A percentile compares a stretch with the other conserved stretches of the same genome.
phyloP scores from a whole-genome alignment of 2,113 vertebrate genomes.

The Thymallus thymallus region DNA sequence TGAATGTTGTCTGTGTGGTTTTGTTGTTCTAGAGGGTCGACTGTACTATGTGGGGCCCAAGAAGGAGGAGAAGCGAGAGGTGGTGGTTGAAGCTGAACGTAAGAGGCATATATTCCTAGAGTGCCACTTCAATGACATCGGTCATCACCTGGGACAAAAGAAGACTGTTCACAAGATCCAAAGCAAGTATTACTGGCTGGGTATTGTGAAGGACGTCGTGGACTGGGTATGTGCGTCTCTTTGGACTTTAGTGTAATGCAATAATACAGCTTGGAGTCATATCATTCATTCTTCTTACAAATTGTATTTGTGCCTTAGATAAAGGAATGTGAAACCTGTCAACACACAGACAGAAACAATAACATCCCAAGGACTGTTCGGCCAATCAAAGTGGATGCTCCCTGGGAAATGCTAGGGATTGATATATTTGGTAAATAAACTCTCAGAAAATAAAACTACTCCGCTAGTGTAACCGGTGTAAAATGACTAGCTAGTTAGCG shows the following conservation, averaged over 20 bases:
- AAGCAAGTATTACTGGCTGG: constrained; percentile 91
- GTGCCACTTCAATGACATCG: constrained; percentile 84
- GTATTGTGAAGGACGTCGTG: constrained; percentile 89
- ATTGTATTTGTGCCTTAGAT: constrained; percentile 72
- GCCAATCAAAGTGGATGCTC: constrained; percentile 80
- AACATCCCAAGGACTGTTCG: constrained; percentile 68
- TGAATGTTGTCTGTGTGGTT: not conserved
- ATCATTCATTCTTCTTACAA: not conserved
- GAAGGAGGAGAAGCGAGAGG: constrained; percentile 88
- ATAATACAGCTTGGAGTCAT: not conserved
- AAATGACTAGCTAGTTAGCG: too few relatives aligned
- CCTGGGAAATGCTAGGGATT: constrained; percentile 85
- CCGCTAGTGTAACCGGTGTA: too few relatives aligned
- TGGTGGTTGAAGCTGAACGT: constrained; percentile 81
- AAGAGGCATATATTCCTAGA: constrained; percentile 85
- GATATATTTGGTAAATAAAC: constrained; percentile 76
- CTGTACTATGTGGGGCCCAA: constrained; percentile 88
- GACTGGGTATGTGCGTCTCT: constrained; percentile 78
- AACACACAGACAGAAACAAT: constrained; percentile 83
- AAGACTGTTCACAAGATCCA: constrained; percentile 89
- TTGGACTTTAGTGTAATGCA: not conserved
- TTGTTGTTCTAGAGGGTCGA: constrained; percentile 69
- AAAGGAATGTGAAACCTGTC: constrained; percentile 87
- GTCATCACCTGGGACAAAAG: constrained; percentile 88
- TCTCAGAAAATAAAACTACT: too few relatives aligned